Evolutionary conservation across 1,140 invertebrate species (phyloP), one percentile per base, ranked within the genome.

Genomic region (Physella acuta): DNA sequence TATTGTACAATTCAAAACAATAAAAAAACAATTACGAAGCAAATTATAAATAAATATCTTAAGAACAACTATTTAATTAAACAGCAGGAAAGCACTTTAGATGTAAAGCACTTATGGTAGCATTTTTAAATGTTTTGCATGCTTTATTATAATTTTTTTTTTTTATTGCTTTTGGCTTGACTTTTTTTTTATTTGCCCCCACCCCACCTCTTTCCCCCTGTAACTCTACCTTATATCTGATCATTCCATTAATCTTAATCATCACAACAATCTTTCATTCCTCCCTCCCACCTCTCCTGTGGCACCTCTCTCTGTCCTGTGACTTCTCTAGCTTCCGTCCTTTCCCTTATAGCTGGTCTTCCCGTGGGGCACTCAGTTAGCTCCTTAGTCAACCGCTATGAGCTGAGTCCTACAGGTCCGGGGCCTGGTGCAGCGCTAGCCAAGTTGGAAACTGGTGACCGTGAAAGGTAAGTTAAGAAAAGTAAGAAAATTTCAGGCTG

Each of bases 301-400:
- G 37, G n/a, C 58, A 8, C 58, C 58, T 37, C 67, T 34, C 30
- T 37, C 49, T 31, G 17, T 37, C 63, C 20, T 31, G 34, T 63
- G 11, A 17, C 33, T 60, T 44, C n/a, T 56, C n/a, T 70, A 74
- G 73, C 39, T 24, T 39, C 34, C 58, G 36, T 59, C 55, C 70
- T 74, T 64, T 66, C 60, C 63, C 33, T 69, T 59, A 72, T 70
- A 72, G 73, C 71, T 36, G 73, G 73, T 17, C 52, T 74, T 8
- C 59, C 73, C 30, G 58, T 49, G 3, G 72, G 72, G 39, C 75
- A 76, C 59, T 76, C 74, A 16, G 76, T 78, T 17, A 69, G 69
- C 49, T 71, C 55, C 53, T 69, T 78, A 37, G 58, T 74, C 60
- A 72, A 73, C 33, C 59, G 73, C 28, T 78, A 75, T 51, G 71